Evolutionary conservation across 1,140 invertebrate genomes (phyloP).

Genomic region (fruit fly (Drosophila melanogaster)): DNA sequence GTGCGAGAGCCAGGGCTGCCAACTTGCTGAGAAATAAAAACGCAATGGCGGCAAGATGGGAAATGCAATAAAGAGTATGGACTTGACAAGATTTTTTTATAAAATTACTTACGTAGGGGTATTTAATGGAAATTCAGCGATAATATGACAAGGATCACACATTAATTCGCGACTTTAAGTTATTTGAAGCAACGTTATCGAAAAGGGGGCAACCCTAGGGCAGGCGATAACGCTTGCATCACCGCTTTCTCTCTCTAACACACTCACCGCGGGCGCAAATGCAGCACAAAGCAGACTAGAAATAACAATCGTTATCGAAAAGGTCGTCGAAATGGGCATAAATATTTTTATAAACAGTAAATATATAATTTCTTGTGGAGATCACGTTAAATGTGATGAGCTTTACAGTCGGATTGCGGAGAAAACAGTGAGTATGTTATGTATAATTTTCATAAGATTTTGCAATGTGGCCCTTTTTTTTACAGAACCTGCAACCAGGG

Average conservation of each 20-base stretch:
- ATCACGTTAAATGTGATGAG: constrained; percentile 16
- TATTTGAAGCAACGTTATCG: neutral
- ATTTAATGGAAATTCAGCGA: neutral
- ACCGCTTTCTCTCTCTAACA: constrained; percentile 53
- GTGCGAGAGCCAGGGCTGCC: constrained; percentile 56
- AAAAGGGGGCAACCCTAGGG: constrained; percentile 49
- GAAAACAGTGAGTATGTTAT: constrained; percentile 44
- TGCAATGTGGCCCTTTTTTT: neutral
- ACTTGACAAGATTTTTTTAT: too few relatives aligned
- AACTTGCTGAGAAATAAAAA: constrained; percentile 46
- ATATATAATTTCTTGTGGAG: constrained; percentile 36
- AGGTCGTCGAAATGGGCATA: constrained; percentile 54
- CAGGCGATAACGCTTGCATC: constrained; percentile 56
- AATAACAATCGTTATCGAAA: constrained; percentile 28
- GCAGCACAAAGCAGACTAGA: constrained; percentile 37
- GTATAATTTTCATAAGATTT: neutral
- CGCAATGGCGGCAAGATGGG: constrained; percentile 63
- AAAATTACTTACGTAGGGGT: neutral
- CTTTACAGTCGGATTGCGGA: constrained; percentile 40
- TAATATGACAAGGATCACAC: constrained; percentile 14
- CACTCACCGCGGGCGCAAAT: constrained; percentile 5
- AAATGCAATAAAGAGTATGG: neutral
- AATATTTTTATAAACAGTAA: constrained; percentile 75
- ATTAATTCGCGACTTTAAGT: neutral
- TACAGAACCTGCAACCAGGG: constrained; percentile 30